Percentiles rank a stretch among this genome's conserved stretches.
Evolutionary conservation across 64 coral and sea anemone species (phyloP).

Genomic region (Montipora foliosa): DNA sequence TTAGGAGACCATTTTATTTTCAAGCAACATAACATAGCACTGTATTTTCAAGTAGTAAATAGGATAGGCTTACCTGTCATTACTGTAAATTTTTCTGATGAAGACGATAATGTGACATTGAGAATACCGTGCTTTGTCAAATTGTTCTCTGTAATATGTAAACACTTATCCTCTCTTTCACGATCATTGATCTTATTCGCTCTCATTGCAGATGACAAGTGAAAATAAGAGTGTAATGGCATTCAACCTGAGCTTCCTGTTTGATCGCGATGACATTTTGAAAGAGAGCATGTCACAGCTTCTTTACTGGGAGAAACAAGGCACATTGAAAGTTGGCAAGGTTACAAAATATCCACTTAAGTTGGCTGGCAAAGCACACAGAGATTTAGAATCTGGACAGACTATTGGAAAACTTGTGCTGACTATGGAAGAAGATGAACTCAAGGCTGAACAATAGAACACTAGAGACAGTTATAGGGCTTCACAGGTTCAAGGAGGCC

Average conservation of each 20-base stretch:
- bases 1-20: too few species aligned
- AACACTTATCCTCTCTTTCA: too few species aligned
- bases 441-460: background rate
- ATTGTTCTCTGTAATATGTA: too few species aligned
- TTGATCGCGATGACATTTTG: slow-evolving; percentile 75
- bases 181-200: background rate
- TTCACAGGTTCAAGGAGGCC: too few species aligned
- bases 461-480: background rate
- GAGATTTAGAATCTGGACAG: slow-evolving; percentile 92
- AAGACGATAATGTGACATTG: too few species aligned
- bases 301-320: slow-evolving; percentile 77
- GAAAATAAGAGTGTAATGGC: slow-evolving; percentile 96
- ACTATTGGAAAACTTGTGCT: slow-evolving; percentile 97
- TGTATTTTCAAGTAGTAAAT: too few species aligned
- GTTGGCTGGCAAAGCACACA: slow-evolving; percentile 81
- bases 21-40: too few species aligned
- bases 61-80: too few species aligned
- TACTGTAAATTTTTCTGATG: too few species aligned
- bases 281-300: slow-evolving; percentile 88
- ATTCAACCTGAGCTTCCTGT: slow-evolving; percentile 97
- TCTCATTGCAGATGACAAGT: slow-evolving; percentile 74
- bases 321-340: slow-evolving; percentile 73
- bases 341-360: slow-evolving; percentile 85
- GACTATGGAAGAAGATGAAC: slow-evolving; percentile 59
- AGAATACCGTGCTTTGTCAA: too few species aligned